Evolutionary conservation across 2,888 invertebrate genomes (phyloP).

Genomic region (Melipona beecheii): DNA sequence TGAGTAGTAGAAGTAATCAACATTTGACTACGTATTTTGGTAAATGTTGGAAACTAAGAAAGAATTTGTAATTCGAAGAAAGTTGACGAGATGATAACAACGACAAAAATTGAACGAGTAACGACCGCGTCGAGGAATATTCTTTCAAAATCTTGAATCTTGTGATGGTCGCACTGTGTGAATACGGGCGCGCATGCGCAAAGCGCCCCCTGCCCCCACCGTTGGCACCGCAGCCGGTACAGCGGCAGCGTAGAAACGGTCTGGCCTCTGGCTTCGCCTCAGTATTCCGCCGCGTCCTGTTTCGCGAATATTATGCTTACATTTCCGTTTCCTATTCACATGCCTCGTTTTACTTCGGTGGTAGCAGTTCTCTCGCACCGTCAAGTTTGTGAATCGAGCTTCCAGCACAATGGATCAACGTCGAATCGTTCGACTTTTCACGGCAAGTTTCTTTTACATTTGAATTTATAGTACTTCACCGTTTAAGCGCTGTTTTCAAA

Average conservation of each 20-base stretch:
- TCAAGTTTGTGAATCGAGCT: constrained; percentile 11
- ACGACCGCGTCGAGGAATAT: not conserved
- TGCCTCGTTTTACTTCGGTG: constrained; percentile 6
- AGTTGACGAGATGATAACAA: not conserved
- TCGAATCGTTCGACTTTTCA: not conserved
- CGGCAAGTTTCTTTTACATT: constrained; percentile 37
- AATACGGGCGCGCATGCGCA: constrained; percentile 58
- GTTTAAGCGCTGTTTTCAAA: not conserved
- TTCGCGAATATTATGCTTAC: constrained; percentile 29
- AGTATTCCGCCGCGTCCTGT: constrained; percentile 76
- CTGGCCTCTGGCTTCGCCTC: constrained; percentile 63
- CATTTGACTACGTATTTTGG: too few relatives aligned
- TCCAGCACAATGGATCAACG: not conserved
- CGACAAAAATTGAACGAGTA: not conserved
- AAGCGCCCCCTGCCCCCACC: not conserved
- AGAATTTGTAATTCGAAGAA: not conserved
- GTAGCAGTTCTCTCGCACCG: not conserved
- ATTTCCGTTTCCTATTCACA: not conserved
- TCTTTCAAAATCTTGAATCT: constrained; percentile 43
- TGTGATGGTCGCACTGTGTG: constrained; percentile 18
- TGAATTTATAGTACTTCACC: not conserved
- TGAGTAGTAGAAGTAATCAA: too few relatives aligned
- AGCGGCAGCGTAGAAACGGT: constrained; percentile 51
- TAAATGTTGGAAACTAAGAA: too few relatives aligned
- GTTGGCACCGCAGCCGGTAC: not conserved